Evolutionary conservation across 2,113 vertebrate genomes (phyloP), one percentile per base, ranked within the genome.

Genomic region (Chionodraco myersi): DNA sequence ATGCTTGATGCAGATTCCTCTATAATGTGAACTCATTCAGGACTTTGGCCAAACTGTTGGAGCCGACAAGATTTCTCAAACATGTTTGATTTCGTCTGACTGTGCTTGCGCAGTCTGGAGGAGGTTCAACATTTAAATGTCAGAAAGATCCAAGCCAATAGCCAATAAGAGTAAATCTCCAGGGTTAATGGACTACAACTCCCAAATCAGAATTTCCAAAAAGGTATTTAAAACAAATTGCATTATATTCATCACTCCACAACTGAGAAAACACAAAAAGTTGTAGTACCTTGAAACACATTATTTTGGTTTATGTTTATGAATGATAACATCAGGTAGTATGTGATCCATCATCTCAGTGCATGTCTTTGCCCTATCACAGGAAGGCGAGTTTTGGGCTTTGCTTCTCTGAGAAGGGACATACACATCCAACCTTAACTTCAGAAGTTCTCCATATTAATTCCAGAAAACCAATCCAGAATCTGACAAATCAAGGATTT

Each of bases 51-150:
- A 26, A 30, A 66, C 66, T 78, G 61, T 36, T 51, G 9, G 30
- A 49, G 26, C 68, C 9, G 6, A 51, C 57, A 70, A 47, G 48
- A 77, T 45, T 62, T 57, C 57, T 70, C n/a, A 62, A 44, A 86
- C 73, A 48, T 74, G 86, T 86, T 72, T 72, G 79, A 85, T 58
- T 86, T 72, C 52, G 81, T 80, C 14, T 77, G 71, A 83, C 72
- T 74, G 75, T 79, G 80, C 78, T 80, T 61, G 64, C 58, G 59
- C 56, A 41, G 68, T 23, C 6, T 14, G 72, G n/a, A 59, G 13
- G 49, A 49, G 2, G 68, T 48, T 57, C 15, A 49, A 72, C 36
- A 30, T 14, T 44, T 18, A 65, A 57, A 30, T 15, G 13, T 34
- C 51, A 11, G 74, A 62, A 45, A 7, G 53, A 78, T 74, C 30